Evolutionary conservation across 2,888 invertebrate species (phyloP).

Genomic region (Coelopa pilipes): DNA sequence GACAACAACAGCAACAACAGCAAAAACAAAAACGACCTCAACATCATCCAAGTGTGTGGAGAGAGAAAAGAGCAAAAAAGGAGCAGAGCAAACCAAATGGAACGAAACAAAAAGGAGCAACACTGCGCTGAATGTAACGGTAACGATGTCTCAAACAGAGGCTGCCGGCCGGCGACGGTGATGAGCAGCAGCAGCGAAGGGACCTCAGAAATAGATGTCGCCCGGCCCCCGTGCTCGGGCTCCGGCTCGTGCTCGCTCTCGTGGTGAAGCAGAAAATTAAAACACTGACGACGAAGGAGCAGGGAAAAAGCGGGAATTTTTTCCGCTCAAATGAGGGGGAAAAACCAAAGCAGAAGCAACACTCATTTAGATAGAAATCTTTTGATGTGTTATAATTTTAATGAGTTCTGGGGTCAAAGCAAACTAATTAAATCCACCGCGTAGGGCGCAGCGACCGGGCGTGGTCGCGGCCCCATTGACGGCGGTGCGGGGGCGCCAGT

Average conservation of each 20-base stretch:
- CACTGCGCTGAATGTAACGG: conserved; percentile 10
- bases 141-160: conserved; percentile 27
- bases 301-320: background rate
- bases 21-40: background rate
- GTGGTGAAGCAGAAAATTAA: conserved; percentile 13
- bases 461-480: background rate
- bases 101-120: background rate
- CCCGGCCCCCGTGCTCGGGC: background rate
- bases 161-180: background rate
- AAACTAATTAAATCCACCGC: conserved; percentile 35
- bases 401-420: conserved; percentile 36
- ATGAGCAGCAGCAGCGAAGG: background rate
- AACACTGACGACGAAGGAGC: conserved; percentile 5
- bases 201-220: conserved; percentile 11
- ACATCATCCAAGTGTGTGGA: background rate
- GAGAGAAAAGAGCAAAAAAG: background rate
- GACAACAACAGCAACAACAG: conserved; percentile 8
- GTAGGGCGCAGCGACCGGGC: background rate
- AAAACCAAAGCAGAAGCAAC: background rate
- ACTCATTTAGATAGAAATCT: conserved; percentile 34
- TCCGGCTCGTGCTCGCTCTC: background rate
- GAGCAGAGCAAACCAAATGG: conserved; percentile 10
- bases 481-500: background rate
- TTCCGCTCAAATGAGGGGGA: conserved; percentile 14
- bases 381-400: conserved; percentile 38